phyloP scores from a whole-genome alignment of 2,797 vertebrate species.

The Enoplosus armatus region DNA sequence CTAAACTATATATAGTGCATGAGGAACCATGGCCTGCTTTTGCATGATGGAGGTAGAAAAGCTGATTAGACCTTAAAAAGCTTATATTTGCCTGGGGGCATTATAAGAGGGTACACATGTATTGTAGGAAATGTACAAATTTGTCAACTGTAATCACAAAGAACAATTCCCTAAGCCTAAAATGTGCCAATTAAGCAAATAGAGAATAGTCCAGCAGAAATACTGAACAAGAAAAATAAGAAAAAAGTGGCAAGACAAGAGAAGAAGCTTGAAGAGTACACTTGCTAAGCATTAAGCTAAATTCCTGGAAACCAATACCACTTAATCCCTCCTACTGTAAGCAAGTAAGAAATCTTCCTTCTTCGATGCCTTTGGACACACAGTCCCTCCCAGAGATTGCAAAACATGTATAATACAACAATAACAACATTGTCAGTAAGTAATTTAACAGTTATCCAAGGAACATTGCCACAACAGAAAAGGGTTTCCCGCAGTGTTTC shows the following conservation, averaged over 20 bases:
- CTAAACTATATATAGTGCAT: slow-evolving; percentile 44
- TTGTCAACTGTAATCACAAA: slow-evolving; percentile 40
- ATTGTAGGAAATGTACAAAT: slow-evolving; percentile 40
- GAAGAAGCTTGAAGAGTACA: slow-evolving; percentile 32
- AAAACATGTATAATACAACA: slow-evolving; percentile 49
- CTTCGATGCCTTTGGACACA: slow-evolving; percentile 48
- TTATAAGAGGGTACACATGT: slow-evolving; percentile 26
- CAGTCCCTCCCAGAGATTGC: slow-evolving; percentile 33
- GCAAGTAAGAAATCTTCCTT: slow-evolving; percentile 51
- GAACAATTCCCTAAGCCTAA: slow-evolving; percentile 49
- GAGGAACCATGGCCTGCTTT: slow-evolving; percentile 34
- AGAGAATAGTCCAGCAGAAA: slow-evolving; percentile 52
- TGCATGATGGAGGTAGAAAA: slow-evolving; percentile 61
- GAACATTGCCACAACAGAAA: slow-evolving; percentile 7
- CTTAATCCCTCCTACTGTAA: slow-evolving; percentile 59
- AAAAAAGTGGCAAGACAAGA: slow-evolving; percentile 40
- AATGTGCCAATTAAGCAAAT: slow-evolving; percentile 52
- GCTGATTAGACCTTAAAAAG: slow-evolving; percentile 68
- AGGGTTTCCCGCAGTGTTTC: background rate
- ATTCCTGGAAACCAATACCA: slow-evolving; percentile 58
- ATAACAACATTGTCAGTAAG: slow-evolving; percentile 42
- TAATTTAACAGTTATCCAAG: slow-evolving; percentile 14
- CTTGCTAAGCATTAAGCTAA: slow-evolving; percentile 57
- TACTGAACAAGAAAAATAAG: slow-evolving; percentile 16
- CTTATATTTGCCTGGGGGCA: slow-evolving; percentile 49